A percentile compares a stretch with the other conserved stretches of the same genome.
phyloP scores from a whole-genome alignment of 2,888 invertebrate genomes.

The Antheraea assamensis region DNA sequence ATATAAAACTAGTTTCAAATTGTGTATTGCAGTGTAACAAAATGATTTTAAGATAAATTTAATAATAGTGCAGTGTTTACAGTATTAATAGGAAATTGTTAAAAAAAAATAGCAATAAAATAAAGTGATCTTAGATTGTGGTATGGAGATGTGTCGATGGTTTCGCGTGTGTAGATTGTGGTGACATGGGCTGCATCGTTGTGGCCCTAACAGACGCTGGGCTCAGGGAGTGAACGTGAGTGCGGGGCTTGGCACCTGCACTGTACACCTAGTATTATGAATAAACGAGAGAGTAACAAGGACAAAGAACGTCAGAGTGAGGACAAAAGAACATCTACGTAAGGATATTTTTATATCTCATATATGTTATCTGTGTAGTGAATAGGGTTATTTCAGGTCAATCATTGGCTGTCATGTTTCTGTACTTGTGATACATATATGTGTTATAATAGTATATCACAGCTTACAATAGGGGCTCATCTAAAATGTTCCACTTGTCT shows the following conservation, averaged over 20 bases:
- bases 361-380: slow-evolving; percentile 12
- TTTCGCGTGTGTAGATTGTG: slow-evolving; percentile 59
- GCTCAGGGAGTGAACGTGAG: slow-evolving; percentile 74
- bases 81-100: slow-evolving; percentile 55
- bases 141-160: slow-evolving; percentile 64
- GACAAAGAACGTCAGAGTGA: slow-evolving; percentile 81
- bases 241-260: slow-evolving; percentile 75
- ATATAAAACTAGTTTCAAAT: slow-evolving; percentile 41
- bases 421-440: neutral
- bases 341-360: slow-evolving; percentile 43
- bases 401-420: neutral
- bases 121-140: slow-evolving; percentile 64
- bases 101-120: slow-evolving; percentile 64
- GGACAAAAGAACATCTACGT: slow-evolving; percentile 79
- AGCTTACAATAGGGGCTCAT: neutral
- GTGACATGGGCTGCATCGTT: slow-evolving; percentile 76
- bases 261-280: slow-evolving; percentile 76
- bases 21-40: slow-evolving; percentile 71
- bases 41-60: slow-evolving; percentile 81
- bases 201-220: slow-evolving; percentile 67
- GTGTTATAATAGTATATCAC: neutral
- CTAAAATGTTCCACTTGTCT: neutral
- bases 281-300: slow-evolving; percentile 78
- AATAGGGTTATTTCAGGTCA: slow-evolving; percentile 10
- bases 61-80: slow-evolving; percentile 68